phyloP scores from a whole-genome alignment of 2,113 vertebrate genomes.

The Eurypyga helias region DNA sequence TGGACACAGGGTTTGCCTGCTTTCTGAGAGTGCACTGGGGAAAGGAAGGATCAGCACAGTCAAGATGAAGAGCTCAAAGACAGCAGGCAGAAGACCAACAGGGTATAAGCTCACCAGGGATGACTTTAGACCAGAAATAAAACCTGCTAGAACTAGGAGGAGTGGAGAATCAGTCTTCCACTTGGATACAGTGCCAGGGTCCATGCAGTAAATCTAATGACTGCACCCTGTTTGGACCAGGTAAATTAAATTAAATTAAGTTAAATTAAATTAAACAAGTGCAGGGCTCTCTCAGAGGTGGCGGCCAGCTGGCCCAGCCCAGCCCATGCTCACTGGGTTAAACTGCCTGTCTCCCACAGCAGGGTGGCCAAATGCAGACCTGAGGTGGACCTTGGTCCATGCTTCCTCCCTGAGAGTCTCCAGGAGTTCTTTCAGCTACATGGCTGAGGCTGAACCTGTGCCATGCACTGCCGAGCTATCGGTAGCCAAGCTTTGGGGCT shows the following conservation, averaged over 20 bases:
- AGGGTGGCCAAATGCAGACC: neutral
- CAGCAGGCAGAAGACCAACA: neutral
- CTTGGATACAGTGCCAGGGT: neutral
- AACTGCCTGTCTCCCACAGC: neutral
- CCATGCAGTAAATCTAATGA: fast-evolving
- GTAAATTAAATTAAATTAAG: neutral
- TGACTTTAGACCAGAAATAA: neutral
- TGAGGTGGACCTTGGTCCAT: neutral
- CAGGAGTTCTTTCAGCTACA: neutral
- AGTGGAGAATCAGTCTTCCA: neutral
- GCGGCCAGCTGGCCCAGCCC: neutral
- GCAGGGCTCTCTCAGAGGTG: neutral
- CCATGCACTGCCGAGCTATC: fast-evolving
- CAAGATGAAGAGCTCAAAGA: neutral
- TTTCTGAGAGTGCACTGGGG: neutral
- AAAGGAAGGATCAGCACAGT: fast-evolving
- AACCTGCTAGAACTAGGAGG: fast-evolving
- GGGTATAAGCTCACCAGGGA: neutral
- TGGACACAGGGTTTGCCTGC: neutral
- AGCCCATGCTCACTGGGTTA: neutral
- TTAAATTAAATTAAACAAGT: neutral
- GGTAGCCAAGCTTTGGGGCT: neutral
- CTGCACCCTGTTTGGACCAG: neutral
- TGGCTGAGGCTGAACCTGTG: neutral
- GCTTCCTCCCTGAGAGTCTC: neutral